These are phyloP conservation scores for Rhorus exstirpatorius DNA, from an alignment of 2,888 invertebrate species.

Conservation along the genomic window DNA sequence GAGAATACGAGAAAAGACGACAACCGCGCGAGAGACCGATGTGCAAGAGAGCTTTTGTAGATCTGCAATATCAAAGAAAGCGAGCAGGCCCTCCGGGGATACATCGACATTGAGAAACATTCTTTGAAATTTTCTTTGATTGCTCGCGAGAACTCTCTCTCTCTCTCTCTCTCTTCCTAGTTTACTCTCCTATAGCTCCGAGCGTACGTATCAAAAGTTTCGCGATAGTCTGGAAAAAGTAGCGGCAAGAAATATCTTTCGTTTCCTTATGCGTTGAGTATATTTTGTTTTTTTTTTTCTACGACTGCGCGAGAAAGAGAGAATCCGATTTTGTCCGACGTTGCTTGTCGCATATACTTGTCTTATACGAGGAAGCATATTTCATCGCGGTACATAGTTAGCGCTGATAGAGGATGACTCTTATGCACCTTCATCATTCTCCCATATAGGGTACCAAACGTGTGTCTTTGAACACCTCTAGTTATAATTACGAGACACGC, in stretches of 20 bases:
- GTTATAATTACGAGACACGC: slow-evolving; percentile 77
- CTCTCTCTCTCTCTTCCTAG: not conserved
- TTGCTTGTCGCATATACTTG: not conserved
- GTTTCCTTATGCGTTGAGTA: not conserved
- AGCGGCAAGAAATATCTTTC: slow-evolving; percentile 1
- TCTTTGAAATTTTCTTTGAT: slow-evolving; percentile 34
- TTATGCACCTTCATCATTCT: slow-evolving; percentile 11
- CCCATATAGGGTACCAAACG: not conserved
- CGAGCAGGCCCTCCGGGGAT: slow-evolving; percentile 36
- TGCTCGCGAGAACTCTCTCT: not conserved
- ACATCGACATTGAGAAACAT: slow-evolving; percentile 52
- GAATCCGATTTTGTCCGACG: slow-evolving; percentile 18
- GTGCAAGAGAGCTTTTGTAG: slow-evolving; percentile 47
- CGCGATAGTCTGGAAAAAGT: slow-evolving; percentile 28
- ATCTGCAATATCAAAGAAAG: slow-evolving; percentile 61
- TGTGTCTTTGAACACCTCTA: slow-evolving; percentile 77
- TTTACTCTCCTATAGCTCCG: not conserved
- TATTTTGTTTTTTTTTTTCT: slow-evolving; percentile 2
- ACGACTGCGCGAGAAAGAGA: not conserved
- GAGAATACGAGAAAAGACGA: slow-evolving; percentile 31
- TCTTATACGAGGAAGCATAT: not conserved
- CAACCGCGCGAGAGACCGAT: slow-evolving; percentile 30
- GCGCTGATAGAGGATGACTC: not conserved
- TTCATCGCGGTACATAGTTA: not conserved
- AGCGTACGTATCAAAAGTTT: slow-evolving; percentile 24